Percentiles rank a stretch among this genome's conserved stretches.
phyloP scores from a whole-genome alignment of 2,797 vertebrate species.

The Sebastes minor region DNA sequence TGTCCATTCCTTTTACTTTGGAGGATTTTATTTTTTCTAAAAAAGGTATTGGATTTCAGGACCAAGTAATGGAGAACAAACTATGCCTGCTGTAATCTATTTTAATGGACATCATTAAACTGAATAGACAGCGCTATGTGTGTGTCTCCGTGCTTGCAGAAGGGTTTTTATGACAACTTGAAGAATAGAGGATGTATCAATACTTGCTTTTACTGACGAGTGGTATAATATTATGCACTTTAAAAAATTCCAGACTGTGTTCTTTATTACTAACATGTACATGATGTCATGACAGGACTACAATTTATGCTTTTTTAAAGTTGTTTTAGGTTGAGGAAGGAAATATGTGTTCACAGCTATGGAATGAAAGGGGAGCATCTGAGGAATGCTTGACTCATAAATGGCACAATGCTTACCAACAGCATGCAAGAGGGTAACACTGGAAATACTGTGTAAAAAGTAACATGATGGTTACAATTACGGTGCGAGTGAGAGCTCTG shows the following conservation, averaged over 20 bases:
- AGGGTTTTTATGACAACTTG: conserved; percentile 38
- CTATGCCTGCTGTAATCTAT: conserved; percentile 41
- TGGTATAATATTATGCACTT: conserved; percentile 28
- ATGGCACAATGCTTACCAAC: conserved; percentile 36
- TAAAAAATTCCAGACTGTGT: conserved; percentile 17
- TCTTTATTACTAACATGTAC: conserved; percentile 43
- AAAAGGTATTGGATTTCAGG: conserved; percentile 55
- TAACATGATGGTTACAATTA: conserved; percentile 67
- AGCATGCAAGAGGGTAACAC: conserved; percentile 22
- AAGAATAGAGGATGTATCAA: conserved; percentile 40
- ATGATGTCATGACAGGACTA: conserved; percentile 30
- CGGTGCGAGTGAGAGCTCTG: conserved; percentile 47
- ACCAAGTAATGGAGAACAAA: conserved; percentile 43
- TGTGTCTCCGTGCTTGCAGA: conserved; percentile 24
- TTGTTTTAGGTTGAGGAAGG: conserved; percentile 11
- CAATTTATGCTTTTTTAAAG: neutral
- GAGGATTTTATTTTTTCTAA: conserved; percentile 12
- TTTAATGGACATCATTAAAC: conserved; percentile 60
- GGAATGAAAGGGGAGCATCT: conserved; percentile 12
- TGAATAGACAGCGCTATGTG: conserved; percentile 23
- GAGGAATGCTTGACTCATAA: conserved; percentile 31
- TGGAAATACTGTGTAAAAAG: conserved; percentile 44
- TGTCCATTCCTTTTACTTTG: conserved; percentile 46
- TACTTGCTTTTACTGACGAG: conserved; percentile 35
- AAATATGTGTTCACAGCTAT: conserved; percentile 10